A percentile compares a stretch with the other conserved stretches of the same genome.
Evolutionary conservation across 2,113 vertebrate species (phyloP).

Genomic region (Dicrurus megarhynchus): DNA sequence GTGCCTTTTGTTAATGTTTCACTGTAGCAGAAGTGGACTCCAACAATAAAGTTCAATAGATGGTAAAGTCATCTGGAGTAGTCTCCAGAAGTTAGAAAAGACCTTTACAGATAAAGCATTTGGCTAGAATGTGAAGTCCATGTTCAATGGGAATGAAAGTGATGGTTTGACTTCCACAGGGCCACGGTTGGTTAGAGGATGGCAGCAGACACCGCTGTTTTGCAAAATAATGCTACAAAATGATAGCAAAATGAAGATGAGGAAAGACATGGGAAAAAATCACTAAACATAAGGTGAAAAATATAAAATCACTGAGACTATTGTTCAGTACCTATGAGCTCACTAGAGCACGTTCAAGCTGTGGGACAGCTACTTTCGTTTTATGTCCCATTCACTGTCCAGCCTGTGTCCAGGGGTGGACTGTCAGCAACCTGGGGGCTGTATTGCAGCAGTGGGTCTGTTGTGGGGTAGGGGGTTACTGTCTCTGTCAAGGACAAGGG

Average conservation of each 20-base stretch:
- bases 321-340: background rate
- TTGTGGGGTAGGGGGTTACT: background rate
- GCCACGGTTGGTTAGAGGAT: background rate
- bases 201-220: background rate
- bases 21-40: background rate
- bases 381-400: background rate
- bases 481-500: background rate
- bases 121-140: background rate
- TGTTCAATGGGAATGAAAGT: background rate
- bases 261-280: background rate
- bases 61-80: background rate
- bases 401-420: no score
- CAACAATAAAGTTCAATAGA: background rate
- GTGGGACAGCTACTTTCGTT: background rate
- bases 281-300: background rate
- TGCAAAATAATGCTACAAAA: background rate
- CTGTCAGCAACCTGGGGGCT: background rate
- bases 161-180: background rate
- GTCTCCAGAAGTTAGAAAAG: background rate
- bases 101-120: background rate
- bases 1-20: background rate
- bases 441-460: rapidly evolving
- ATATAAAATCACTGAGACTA: background rate
- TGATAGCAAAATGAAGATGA: background rate
- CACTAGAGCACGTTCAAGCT: background rate